Base-by-base conservation (phyloP, 2,797 vertebrate species). In the Liasis olivaceus region DNA sequence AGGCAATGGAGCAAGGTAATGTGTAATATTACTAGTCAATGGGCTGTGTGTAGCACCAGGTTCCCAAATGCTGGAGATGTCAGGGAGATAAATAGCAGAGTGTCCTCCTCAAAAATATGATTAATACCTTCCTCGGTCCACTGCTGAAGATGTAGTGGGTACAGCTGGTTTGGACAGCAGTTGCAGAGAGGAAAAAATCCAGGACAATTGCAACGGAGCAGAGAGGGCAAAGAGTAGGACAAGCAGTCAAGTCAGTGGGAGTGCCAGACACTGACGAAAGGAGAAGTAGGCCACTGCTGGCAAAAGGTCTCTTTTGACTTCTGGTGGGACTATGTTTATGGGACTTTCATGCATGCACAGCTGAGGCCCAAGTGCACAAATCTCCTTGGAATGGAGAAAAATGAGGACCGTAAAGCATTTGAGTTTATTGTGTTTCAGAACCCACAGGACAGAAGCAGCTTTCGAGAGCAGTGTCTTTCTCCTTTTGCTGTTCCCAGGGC, bases 21-120 rank as follows among this genome's bases (percentile, higher is more conserved):
- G 99, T 99, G 99, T 99, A 99, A 99, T 99, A 99, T 99, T 99
- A 99, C 99, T 99, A 99, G 98, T 99, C 99, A 99, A 99, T 99
- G 99, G 99, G 98, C 99, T 99, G 99, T 99, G 98, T 98, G 98
- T 98, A 96, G 98, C 98, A 98, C 98, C 97, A 98, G 98, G 98
- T 98, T 98, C 98, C 98, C 98, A 98, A 98, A 99, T 98, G 98
- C 99, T 99, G 98, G 97, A 99, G 98, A 98, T 99, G 99, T 99
- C 99, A 99, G 98, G 97, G 99, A 99, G 99, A 99, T 99, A 99
- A 99, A 99, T 99, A 99, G 99, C 99, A 96, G 98, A 99, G 99
- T 99, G 99, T 99, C 99, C 99, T 99, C 98, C 98, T 99, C 98
- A 99, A 99, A 99, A 99, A 99, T 99, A 99, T 99, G 99, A 99